Evolutionary conservation across 2,797 vertebrate genomes (phyloP).

Genomic region (Sebastes glaucus): DNA sequence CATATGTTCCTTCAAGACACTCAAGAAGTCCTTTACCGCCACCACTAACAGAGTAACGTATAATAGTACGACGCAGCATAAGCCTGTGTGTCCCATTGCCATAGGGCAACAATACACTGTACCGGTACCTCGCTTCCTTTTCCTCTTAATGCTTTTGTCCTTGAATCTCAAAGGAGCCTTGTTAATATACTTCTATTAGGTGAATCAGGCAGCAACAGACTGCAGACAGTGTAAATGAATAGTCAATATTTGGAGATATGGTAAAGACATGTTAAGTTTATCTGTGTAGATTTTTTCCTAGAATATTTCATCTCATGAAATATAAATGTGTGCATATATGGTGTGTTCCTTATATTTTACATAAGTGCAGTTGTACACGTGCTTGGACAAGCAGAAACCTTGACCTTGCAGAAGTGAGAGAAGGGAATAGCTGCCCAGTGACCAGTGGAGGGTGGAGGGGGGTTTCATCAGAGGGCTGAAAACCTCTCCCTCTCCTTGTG

Average conservation of each 20-base stretch:
- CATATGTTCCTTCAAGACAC: slow-evolving; percentile 52
- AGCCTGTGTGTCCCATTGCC: slow-evolving; percentile 45
- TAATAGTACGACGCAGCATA: slow-evolving; percentile 45
- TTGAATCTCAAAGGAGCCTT: slow-evolving; percentile 70
- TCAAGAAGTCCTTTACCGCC: slow-evolving; percentile 52
- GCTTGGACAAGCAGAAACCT: slow-evolving; percentile 19
- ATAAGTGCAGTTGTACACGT: neutral
- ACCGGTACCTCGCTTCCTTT: slow-evolving; percentile 43
- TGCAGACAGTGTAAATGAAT: slow-evolving; percentile 71
- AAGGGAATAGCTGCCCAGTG: slow-evolving; percentile 56
- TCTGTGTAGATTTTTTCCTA: slow-evolving; percentile 1
- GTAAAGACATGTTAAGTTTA: slow-evolving; percentile 45
- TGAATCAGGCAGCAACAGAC: slow-evolving; percentile 67
- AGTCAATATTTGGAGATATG: slow-evolving; percentile 72
- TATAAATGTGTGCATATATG: neutral
- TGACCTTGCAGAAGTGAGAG: slow-evolving; percentile 73
- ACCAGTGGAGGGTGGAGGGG: slow-evolving; percentile 47
- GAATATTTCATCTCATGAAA: slow-evolving; percentile 7
- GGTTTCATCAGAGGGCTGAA: slow-evolving; percentile 39
- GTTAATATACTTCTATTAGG: slow-evolving; percentile 75
- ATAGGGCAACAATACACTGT: slow-evolving; percentile 25
- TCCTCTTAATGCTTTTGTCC: slow-evolving; percentile 69
- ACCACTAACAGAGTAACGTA: slow-evolving; percentile 45
- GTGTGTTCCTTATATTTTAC: slow-evolving; percentile 21
- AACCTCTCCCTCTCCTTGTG: slow-evolving; percentile 18